Conservation (phyloP, 1,140 invertebrate species). For the Marisa cornuarietis region DNA sequence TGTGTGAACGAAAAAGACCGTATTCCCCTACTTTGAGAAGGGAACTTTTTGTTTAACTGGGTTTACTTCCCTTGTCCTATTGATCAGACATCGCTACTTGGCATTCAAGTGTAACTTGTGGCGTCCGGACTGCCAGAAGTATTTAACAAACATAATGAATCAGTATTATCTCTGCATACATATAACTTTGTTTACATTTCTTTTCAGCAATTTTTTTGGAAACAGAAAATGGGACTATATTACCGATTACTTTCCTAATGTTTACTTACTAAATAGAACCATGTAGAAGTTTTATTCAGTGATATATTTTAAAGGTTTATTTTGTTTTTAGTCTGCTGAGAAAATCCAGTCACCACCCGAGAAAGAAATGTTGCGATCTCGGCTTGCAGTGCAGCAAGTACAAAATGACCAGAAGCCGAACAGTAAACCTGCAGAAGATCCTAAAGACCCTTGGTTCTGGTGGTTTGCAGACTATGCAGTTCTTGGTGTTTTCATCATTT, state of each 20-base stretch:
- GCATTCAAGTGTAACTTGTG: too few relatives aligned
- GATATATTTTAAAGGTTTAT: not conserved
- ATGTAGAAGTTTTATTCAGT: too few relatives aligned
- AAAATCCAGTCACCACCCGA: not conserved
- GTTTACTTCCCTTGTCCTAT: too few relatives aligned
- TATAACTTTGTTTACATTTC: not conserved
- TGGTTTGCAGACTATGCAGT: conserved; percentile 37
- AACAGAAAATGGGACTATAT: not conserved
- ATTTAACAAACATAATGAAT: too few relatives aligned
- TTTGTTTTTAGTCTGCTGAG: conserved; percentile 4
- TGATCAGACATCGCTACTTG: too few relatives aligned
- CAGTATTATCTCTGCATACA: too few relatives aligned
- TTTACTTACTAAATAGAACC: too few relatives aligned
- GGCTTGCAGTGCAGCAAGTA: conserved; percentile 17
- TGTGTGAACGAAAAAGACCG: too few relatives aligned
- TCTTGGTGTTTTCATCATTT: conserved; percentile 37
- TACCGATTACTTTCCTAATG: too few relatives aligned
- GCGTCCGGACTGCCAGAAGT: too few relatives aligned
- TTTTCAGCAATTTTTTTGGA: too few relatives aligned
- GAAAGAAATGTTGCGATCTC: not conserved
- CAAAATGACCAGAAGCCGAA: conserved; percentile 25
- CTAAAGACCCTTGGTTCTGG: conserved; percentile 23
- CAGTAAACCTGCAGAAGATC: not conserved
- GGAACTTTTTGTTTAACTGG: not conserved
- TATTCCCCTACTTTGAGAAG: not conserved